Conservation (phyloP, 1,140 invertebrate genomes). For the Sycophila sp. region DNA sequence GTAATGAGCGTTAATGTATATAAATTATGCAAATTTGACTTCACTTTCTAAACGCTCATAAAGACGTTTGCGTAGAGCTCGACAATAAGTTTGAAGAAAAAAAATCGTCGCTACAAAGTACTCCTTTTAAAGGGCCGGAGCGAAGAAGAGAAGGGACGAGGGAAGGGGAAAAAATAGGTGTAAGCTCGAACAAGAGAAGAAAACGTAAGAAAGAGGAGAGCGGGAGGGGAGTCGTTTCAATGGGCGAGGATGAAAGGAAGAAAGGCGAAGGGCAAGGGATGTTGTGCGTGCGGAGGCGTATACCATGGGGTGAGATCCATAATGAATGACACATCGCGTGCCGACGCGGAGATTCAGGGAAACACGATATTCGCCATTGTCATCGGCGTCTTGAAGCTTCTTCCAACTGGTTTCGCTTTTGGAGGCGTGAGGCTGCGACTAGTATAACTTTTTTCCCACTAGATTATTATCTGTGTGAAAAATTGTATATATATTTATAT, state of each 20-base stretch:
- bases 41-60: too few species aligned
- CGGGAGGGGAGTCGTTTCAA: not conserved
- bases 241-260: not conserved
- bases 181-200: not conserved
- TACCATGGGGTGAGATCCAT: not conserved
- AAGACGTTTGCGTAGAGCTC: not conserved
- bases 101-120: not conserved
- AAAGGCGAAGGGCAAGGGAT: too few species aligned
- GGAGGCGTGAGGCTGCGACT: too few species aligned
- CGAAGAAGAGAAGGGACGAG: not conserved
- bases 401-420: too few species aligned
- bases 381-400: not conserved
- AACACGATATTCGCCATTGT: not conserved
- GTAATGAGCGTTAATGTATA: too few species aligned
- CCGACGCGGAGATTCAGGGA: not conserved
- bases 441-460: too few species aligned
- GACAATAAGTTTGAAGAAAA: not conserved
- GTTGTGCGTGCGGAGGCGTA: not conserved
- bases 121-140: too few species aligned
- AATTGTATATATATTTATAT: too few species aligned
- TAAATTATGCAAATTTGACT: too few species aligned
- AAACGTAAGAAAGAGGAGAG: not conserved
- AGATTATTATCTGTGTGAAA: too few species aligned
- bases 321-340: slow-evolving; percentile 14
- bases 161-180: not conserved